phyloP scores from a whole-genome alignment of 2,113 vertebrate species.

The Merops nubicus region DNA sequence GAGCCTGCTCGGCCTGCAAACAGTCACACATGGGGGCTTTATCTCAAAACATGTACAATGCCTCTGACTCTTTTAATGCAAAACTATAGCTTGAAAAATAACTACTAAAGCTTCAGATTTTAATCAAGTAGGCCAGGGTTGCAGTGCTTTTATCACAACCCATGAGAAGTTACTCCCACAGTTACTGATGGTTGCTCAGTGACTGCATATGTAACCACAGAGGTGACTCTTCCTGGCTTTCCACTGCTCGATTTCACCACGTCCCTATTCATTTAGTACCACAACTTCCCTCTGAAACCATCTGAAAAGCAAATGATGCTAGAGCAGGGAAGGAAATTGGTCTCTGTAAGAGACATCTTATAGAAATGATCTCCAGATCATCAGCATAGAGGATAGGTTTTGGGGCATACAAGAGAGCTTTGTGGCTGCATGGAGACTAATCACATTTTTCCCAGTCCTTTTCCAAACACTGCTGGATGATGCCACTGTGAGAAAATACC shows the following conservation, averaged over 20 bases:
- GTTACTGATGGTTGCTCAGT: neutral
- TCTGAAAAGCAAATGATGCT: neutral
- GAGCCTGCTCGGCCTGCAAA: neutral
- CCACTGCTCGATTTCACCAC: neutral
- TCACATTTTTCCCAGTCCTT: neutral
- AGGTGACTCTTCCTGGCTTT: neutral
- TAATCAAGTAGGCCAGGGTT: neutral
- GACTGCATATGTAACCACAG: neutral
- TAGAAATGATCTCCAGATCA: neutral
- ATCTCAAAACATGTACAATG: neutral
- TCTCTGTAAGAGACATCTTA: neutral
- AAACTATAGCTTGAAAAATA: neutral
- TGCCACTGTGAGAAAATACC: neutral
- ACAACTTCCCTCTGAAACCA: neutral
- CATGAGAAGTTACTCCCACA: neutral
- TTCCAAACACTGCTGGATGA: neutral
- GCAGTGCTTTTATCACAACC: neutral
- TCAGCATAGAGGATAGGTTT: neutral
- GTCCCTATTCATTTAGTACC: neutral
- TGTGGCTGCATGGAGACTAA: neutral
- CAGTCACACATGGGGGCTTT: neutral
- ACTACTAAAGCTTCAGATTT: neutral
- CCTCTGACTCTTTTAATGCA: neutral
- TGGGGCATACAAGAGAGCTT: neutral
- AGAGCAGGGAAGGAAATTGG: neutral